Percentiles rank a stretch among this genome's conserved stretches.
Evolutionary conservation across 2,797 vertebrate genomes (phyloP).

Genomic region (Sebastes miniatus): DNA sequence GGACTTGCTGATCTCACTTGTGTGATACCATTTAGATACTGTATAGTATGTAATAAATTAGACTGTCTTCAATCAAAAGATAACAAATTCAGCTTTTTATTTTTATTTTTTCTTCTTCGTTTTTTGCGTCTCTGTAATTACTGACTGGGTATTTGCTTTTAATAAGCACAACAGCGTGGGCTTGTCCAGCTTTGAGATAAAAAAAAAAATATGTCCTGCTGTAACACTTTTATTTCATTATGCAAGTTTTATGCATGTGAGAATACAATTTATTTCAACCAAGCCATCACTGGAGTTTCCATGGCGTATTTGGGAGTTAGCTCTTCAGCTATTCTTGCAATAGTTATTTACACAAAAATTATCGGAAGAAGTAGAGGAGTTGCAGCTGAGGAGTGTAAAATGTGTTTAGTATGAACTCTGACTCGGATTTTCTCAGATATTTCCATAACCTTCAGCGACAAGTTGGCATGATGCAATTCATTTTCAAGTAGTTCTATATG

Average conservation of each 20-base stretch:
- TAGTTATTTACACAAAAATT: background rate
- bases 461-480: background rate
- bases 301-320: background rate
- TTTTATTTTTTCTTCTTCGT: background rate
- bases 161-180: background rate
- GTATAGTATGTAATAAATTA: background rate
- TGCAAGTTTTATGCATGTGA: background rate
- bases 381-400: background rate
- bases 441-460: conserved; percentile 7
- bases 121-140: background rate
- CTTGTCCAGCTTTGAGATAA: conserved; percentile 12
- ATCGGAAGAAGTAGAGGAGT: background rate
- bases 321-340: background rate
- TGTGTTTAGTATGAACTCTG: background rate
- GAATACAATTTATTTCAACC: background rate
- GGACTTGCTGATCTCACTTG: background rate
- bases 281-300: conserved; percentile 8
- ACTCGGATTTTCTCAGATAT: background rate
- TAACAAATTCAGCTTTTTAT: background rate
- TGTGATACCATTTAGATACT: background rate
- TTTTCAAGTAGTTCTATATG: background rate
- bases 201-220: conserved; percentile 24
- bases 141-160: background rate
- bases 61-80: background rate
- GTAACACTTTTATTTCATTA: background rate